These are phyloP conservation scores for Rotaria magnacalcarata DNA, from an alignment of 2,888 invertebrate genomes.

Conservation along the genomic window DNA sequence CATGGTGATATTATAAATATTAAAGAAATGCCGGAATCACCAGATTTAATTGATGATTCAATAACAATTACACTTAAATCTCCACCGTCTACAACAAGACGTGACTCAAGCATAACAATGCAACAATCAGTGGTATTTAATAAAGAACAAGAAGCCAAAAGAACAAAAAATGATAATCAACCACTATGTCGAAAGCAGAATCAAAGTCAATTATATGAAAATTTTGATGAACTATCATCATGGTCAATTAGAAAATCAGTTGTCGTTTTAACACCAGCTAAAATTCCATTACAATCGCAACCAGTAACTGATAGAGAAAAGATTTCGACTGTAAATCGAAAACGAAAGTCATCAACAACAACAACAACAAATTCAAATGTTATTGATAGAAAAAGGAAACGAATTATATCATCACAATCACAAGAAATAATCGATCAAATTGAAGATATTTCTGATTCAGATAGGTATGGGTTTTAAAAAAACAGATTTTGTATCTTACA, in stretches of 20 bases:
- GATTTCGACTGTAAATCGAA: neutral
- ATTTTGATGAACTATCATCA: neutral
- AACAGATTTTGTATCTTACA: no score
- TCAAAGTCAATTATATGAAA: neutral
- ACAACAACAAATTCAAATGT: neutral
- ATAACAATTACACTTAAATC: neutral
- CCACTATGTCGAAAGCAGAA: neutral
- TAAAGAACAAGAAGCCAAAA: neutral
- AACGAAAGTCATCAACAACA: neutral
- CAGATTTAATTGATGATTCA: neutral
- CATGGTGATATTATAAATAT: neutral
- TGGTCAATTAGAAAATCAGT: neutral
- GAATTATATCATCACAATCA: neutral
- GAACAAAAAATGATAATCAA: neutral
- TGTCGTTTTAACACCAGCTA: neutral
- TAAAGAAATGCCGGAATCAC: conserved; percentile 18
- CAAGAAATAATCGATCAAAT: neutral
- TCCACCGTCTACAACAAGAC: neutral
- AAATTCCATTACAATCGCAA: neutral
- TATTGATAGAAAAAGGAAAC: neutral
- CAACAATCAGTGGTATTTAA: neutral
- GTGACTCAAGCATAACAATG: neutral
- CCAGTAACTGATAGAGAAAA: neutral
- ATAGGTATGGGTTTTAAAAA: neutral
- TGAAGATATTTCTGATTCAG: neutral